Percentiles rank a stretch among this genome's conserved stretches.
Conservation (phyloP, 2,888 invertebrate genomes). For the Pollenia labialis region DNA sequence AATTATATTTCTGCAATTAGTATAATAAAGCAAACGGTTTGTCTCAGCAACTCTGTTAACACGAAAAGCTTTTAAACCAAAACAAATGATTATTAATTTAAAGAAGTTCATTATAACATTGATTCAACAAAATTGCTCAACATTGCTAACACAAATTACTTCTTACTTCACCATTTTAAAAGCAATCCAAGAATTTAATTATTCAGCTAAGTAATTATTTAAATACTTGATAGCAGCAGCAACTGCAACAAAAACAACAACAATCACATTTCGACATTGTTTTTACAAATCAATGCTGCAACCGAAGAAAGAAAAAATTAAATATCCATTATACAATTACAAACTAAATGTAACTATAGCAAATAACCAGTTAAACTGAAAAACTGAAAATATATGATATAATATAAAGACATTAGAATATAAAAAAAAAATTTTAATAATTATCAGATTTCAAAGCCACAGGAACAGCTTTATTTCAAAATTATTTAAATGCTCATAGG, state of each 20-base stretch:
- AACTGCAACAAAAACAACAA: not conserved
- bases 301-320: not conserved
- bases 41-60: too few relatives aligned
- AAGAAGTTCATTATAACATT: too few relatives aligned
- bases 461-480: conserved; percentile 62
- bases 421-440: conserved; percentile 25
- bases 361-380: conserved; percentile 3
- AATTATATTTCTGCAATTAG: too few relatives aligned
- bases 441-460: conserved; percentile 63
- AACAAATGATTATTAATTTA: too few relatives aligned
- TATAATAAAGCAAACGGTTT: too few relatives aligned
- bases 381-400: not conserved
- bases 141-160: not conserved
- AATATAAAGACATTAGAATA: conserved; percentile 9
- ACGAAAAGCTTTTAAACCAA: too few relatives aligned
- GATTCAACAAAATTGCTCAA: not conserved
- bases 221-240: not conserved
- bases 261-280: not conserved
- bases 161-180: not conserved
- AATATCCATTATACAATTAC: not conserved
- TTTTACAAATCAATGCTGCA: conserved; percentile 38
- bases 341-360: not conserved
- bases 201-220: conserved; percentile 11
- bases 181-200: not conserved
- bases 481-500: conserved; percentile 60